Evolutionary conservation across 37 sponge, comb jelly and placozoan species (phyloP).

Genomic region (Cliona cf. orientalis): DNA sequence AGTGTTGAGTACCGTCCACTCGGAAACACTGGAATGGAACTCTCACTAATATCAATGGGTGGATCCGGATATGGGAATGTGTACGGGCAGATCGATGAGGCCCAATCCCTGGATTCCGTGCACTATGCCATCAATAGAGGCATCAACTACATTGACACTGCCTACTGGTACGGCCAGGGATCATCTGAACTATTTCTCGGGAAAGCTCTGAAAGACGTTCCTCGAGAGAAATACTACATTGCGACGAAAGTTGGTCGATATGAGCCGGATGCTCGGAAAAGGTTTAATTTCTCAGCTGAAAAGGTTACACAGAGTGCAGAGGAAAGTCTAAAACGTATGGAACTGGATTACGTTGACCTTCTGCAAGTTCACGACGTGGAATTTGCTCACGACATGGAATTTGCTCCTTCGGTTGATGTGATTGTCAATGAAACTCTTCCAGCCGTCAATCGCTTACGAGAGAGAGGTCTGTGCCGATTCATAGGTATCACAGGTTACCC

Average conservation of each 20-base stretch:
- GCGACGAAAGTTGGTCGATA: slow-evolving; percentile 92
- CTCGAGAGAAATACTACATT: slow-evolving; percentile 73
- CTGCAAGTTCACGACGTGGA: slow-evolving; percentile 94
- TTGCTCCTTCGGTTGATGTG: slow-evolving; percentile 84
- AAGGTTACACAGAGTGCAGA: slow-evolving; percentile 52
- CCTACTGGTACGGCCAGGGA: slow-evolving; percentile 95
- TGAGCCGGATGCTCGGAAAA: slow-evolving; percentile 48
- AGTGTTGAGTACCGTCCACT: slow-evolving; percentile 65
- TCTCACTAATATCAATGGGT: slow-evolving; percentile 82
- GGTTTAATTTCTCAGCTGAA: slow-evolving; percentile 90
- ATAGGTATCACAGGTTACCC: slow-evolving; percentile 97
- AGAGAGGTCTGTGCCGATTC: slow-evolving; percentile 75
- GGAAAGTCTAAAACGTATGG: slow-evolving; percentile 73
- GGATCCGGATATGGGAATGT: slow-evolving; percentile 87
- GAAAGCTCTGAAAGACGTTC: slow-evolving; percentile 62
- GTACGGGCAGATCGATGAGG: slow-evolving; percentile 58
- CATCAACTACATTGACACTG: slow-evolving; percentile 92
- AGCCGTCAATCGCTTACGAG: slow-evolving; percentile 79
- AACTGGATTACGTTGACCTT: slow-evolving; percentile 82
- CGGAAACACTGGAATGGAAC: slow-evolving; percentile 75
- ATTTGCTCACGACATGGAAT: slow-evolving; percentile 98
- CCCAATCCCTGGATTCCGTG: slow-evolving; percentile 36
- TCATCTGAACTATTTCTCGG: slow-evolving; percentile 87
- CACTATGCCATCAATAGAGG: slow-evolving; percentile 65
- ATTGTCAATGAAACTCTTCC: slow-evolving; percentile 87